Percentiles rank a stretch among this genome's conserved stretches.
Conservation (phyloP, 2,113 vertebrate genomes). For the Camelus bactrianus region DNA sequence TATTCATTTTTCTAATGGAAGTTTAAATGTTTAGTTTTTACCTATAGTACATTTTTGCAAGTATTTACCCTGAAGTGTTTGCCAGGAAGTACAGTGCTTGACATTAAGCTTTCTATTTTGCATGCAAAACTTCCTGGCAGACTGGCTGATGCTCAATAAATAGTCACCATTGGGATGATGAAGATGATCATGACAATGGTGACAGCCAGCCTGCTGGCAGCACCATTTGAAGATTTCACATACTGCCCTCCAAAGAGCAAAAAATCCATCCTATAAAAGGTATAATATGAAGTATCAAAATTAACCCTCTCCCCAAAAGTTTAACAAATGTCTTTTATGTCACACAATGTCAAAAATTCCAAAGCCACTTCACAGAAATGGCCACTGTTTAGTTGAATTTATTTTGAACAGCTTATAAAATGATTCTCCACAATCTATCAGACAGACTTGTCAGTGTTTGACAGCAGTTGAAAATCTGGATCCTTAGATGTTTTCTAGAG, state of each 20-base stretch:
- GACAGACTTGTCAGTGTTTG: neutral
- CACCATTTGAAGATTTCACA: neutral
- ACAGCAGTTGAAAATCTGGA: neutral
- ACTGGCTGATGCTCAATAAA: neutral
- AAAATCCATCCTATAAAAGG: neutral
- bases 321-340: neutral
- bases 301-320: neutral
- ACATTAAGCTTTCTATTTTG: constrained; percentile 28
- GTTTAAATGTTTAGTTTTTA: constrained; percentile 1
- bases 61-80: neutral
- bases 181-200: too few species aligned
- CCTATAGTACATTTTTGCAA: neutral
- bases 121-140: neutral
- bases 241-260: neutral
- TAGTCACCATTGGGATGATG: neutral
- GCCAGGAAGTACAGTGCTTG: neutral
- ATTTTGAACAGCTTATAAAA: neutral
- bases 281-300: neutral
- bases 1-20: constrained; percentile 14
- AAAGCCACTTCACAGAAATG: neutral
- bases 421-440: neutral
- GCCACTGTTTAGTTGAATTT: neutral
- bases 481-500: constrained; percentile 54
- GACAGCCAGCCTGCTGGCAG: neutral
- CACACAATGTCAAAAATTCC: neutral